Conservation (phyloP, 2,888 invertebrate species). For the Sycophila texana region DNA sequence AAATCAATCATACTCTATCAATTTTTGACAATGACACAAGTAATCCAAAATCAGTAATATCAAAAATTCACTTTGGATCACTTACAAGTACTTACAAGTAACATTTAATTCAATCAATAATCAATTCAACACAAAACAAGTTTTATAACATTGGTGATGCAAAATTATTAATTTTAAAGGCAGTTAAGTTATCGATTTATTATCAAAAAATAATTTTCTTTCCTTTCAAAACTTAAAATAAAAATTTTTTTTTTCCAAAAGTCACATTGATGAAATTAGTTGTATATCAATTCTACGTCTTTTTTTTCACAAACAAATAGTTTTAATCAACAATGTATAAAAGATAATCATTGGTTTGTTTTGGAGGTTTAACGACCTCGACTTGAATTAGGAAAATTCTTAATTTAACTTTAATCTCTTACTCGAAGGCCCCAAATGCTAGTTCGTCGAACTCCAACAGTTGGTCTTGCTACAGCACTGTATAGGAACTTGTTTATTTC, state of each 20-base stretch:
- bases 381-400: slow-evolving; percentile 21
- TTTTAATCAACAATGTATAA: slow-evolving; percentile 50
- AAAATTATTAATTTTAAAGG: slow-evolving; percentile 24
- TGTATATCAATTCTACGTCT: slow-evolving; percentile 15
- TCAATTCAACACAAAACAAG: slow-evolving; percentile 19
- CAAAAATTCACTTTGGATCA: slow-evolving; percentile 37
- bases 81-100: slow-evolving; percentile 37
- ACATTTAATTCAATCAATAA: slow-evolving; percentile 16
- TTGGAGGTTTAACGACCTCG: slow-evolving; percentile 31
- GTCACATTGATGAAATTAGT: slow-evolving; percentile 25
- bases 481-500: slow-evolving; percentile 86
- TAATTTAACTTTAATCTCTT: slow-evolving; percentile 79
- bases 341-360: slow-evolving; percentile 49
- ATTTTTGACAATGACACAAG: slow-evolving; percentile 19
- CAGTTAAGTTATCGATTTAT: background rate
- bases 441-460: slow-evolving; percentile 90
- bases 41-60: slow-evolving; percentile 28
- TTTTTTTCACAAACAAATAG: slow-evolving; percentile 27
- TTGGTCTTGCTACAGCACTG: slow-evolving; percentile 92
- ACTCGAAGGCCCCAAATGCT: slow-evolving; percentile 93
- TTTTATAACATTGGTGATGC: slow-evolving; percentile 25
- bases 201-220: slow-evolving; percentile 1
- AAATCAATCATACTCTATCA: slow-evolving; percentile 5
- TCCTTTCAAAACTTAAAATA: slow-evolving; percentile 2
- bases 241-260: background rate